A percentile compares a stretch with the other conserved stretches of the same genome.
Evolutionary conservation across 2,797 vertebrate genomes (phyloP).

Genomic region (Leuciscus waleckii): DNA sequence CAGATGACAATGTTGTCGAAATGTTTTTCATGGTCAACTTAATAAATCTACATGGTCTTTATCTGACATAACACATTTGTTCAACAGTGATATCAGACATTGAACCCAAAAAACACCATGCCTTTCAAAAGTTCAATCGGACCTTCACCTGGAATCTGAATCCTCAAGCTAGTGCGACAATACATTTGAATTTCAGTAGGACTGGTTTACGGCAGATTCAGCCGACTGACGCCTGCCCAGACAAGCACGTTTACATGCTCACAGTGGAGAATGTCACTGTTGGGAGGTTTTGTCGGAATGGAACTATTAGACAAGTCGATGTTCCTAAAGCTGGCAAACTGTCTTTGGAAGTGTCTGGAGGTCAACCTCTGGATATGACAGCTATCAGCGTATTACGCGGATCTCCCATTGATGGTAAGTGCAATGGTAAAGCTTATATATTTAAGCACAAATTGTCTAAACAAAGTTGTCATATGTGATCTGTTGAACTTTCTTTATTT

Average conservation of each 20-base stretch:
- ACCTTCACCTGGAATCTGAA: slow-evolving; percentile 85
- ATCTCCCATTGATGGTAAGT: slow-evolving; percentile 67
- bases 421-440: neutral
- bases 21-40: too few species aligned
- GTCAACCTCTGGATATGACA: slow-evolving; percentile 56
- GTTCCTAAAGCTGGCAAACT: slow-evolving; percentile 65
- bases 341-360: slow-evolving; percentile 71
- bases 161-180: slow-evolving; percentile 17
- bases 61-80: neutral
- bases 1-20: too few species aligned
- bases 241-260: slow-evolving; percentile 79
- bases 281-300: slow-evolving; percentile 72
- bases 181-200: slow-evolving; percentile 79
- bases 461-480: neutral
- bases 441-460: neutral
- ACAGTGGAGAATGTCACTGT: slow-evolving; percentile 50
- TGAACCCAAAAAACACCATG: slow-evolving; percentile 69
- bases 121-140: slow-evolving; percentile 77
- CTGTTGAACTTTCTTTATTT: neutral
- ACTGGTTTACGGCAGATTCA: slow-evolving; percentile 80
- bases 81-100: slow-evolving; percentile 71
- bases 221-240: slow-evolving; percentile 76
- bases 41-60: neutral
- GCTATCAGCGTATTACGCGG: slow-evolving; percentile 64
- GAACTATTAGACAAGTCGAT: slow-evolving; percentile 62